phyloP scores from a whole-genome alignment of 2,113 vertebrate species.

The Cacatua alba region DNA sequence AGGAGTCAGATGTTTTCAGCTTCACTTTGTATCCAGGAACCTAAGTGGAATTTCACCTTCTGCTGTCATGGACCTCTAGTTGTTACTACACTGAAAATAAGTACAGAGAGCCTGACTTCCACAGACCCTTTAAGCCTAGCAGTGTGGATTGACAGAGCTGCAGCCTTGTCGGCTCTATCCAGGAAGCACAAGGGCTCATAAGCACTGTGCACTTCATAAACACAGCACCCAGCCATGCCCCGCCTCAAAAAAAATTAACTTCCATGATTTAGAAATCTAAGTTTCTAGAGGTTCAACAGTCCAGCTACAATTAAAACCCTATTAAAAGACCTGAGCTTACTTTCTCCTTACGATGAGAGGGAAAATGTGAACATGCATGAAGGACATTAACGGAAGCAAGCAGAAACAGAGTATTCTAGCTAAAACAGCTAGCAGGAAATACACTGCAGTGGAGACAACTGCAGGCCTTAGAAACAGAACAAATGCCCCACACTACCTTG shows the following conservation, averaged over 20 bases:
- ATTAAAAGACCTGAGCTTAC: background rate
- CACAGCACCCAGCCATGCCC: rapidly evolving
- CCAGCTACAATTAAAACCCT: background rate
- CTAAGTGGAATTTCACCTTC: background rate
- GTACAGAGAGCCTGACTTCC: background rate
- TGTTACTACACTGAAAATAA: background rate
- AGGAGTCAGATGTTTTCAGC: background rate
- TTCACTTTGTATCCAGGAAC: background rate
- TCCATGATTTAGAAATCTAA: background rate
- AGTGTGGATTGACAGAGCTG: background rate
- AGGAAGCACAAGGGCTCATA: background rate
- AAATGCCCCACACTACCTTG: too few species aligned
- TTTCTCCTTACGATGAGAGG: background rate
- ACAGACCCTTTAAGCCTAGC: background rate
- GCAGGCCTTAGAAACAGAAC: background rate
- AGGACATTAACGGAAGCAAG: background rate
- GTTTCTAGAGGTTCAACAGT: background rate
- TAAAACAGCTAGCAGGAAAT: background rate
- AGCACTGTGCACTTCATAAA: background rate
- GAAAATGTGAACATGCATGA: rapidly evolving
- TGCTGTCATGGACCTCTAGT: background rate
- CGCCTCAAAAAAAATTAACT: background rate
- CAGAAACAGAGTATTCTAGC: background rate
- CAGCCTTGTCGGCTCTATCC: background rate
- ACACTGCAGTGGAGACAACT: background rate